Percentiles rank a stretch among this genome's conserved stretches.
phyloP scores from a whole-genome alignment of 2,113 vertebrate genomes.

The Monarcha castaneiventris region DNA sequence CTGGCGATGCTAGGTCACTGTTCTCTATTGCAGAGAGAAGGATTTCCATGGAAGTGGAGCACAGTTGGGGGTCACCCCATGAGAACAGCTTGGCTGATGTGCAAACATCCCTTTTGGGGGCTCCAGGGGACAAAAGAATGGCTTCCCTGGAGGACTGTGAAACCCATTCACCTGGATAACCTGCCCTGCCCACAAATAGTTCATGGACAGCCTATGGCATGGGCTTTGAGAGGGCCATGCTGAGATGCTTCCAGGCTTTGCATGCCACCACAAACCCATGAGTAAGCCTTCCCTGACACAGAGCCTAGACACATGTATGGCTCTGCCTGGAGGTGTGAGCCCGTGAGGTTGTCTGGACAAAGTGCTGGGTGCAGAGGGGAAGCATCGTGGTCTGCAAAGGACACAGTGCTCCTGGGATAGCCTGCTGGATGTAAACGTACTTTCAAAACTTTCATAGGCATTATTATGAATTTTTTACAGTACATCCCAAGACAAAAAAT shows the following conservation, averaged over 20 bases:
- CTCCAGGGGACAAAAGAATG: neutral
- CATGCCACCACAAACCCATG: neutral
- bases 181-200: too few species aligned
- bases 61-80: neutral
- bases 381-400: neutral
- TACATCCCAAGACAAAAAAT: neutral
- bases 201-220: neutral
- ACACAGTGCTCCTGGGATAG: neutral
- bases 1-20: rapidly evolving
- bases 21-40: neutral
- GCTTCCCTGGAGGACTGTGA: neutral
- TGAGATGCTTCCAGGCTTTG: neutral
- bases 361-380: rapidly evolving
- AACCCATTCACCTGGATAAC: neutral
- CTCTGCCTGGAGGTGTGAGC: rapidly evolving
- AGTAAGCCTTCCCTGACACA: neutral
- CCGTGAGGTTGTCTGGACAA: rapidly evolving
- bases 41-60: neutral
- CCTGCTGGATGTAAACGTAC: neutral
- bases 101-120: neutral
- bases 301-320: rapidly evolving
- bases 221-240: neutral
- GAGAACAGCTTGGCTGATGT: neutral
- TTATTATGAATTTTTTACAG: neutral
- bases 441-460: neutral